A percentile compares a stretch with the other conserved stretches of the same genome.
phyloP scores from a whole-genome alignment of 2,797 vertebrate genomes.

The Falco cherrug region DNA sequence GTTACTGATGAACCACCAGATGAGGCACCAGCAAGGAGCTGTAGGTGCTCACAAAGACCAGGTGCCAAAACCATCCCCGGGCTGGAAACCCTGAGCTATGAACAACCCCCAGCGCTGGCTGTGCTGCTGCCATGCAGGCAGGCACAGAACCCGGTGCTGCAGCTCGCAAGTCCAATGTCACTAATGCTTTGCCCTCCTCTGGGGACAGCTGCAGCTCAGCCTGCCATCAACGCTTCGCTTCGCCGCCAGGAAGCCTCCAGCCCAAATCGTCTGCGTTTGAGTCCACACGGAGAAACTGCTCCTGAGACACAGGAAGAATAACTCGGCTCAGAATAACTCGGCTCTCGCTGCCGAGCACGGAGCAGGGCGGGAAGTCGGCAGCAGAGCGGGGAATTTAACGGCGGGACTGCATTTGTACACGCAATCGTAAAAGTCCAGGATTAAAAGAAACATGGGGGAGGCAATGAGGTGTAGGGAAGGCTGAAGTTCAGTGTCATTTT shows the following conservation, averaged over 20 bases:
- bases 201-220: neutral
- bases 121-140: rapidly evolving
- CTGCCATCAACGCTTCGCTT: rapidly evolving
- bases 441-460: rapidly evolving
- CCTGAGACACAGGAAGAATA: neutral
- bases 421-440: rapidly evolving
- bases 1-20: no score
- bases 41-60: rapidly evolving
- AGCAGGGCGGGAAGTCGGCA: neutral
- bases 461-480: rapidly evolving
- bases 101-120: rapidly evolving
- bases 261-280: neutral
- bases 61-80: neutral
- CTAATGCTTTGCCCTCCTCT: neutral
- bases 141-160: rapidly evolving
- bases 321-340: neutral
- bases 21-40: neutral
- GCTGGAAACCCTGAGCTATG: neutral
- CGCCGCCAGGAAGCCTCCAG: neutral
- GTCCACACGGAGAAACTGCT: neutral
- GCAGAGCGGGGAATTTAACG: neutral
- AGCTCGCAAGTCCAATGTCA: neutral
- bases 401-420: rapidly evolving
- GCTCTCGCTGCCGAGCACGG: neutral
- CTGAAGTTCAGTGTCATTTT: rapidly evolving